Percentiles rank a stretch among this genome's conserved stretches.
Conservation (phyloP, 1,140 invertebrate genomes). For the Cheumatopsyche charites region DNA sequence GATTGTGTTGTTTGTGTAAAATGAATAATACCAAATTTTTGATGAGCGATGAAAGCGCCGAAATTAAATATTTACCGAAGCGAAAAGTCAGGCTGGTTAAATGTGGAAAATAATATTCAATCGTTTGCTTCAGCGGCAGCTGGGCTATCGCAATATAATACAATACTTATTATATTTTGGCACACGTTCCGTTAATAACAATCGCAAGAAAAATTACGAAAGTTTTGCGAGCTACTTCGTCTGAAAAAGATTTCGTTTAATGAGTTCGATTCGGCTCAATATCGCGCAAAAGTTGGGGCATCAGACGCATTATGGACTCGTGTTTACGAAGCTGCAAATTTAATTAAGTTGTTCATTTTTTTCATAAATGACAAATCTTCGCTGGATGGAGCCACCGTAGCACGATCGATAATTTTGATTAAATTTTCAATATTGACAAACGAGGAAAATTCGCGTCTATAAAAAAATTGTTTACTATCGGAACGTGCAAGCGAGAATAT, state of each 20-base stretch:
- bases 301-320: neutral
- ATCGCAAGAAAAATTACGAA: neutral
- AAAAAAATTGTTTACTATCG: neutral
- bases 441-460: neutral
- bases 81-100: no score
- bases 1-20: no score
- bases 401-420: neutral
- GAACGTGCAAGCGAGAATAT: neutral
- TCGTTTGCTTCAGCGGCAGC: no score
- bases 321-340: neutral
- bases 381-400: neutral
- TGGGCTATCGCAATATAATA: no score
- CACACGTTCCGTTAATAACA: no score
- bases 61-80: no score
- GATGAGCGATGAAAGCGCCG: no score
- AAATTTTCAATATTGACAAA: neutral
- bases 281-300: constrained; percentile 8
- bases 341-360: constrained; percentile 8
- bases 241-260: neutral
- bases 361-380: neutral
- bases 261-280: neutral
- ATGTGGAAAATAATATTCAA: no score
- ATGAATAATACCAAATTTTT: no score
- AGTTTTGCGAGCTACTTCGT: neutral
- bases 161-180: no score